Conservation (phyloP, 2,797 vertebrate species). For the Tokudaia tokunoshimensis region DNA sequence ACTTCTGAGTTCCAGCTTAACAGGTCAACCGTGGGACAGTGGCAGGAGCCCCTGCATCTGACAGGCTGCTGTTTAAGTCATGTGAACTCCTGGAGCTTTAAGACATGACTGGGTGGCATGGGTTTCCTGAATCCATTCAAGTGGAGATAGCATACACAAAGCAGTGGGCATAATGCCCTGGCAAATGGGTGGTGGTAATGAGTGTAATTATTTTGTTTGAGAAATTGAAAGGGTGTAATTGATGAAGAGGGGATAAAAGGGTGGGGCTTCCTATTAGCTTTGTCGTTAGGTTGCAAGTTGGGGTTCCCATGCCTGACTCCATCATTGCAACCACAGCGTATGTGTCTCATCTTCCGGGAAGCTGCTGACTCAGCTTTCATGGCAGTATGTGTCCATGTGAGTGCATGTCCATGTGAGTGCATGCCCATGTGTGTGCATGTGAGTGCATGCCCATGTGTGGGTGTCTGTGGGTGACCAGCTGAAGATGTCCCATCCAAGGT, state of each 20-base stretch:
- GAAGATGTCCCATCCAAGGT: neutral
- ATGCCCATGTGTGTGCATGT: too few relatives aligned
- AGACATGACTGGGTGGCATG: neutral
- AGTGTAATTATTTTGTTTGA: neutral
- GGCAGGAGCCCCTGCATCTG: neutral
- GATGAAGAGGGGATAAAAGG: neutral
- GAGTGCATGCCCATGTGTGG: neutral
- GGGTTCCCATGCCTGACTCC: neutral
- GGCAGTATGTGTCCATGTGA: neutral
- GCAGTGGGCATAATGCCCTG: neutral
- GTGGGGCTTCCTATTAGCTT: neutral
- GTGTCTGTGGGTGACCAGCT: neutral
- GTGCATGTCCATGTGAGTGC: too few relatives aligned
- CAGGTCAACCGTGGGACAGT: rapidly evolving
- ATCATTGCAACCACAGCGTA: rapidly evolving
- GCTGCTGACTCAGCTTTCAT: neutral
- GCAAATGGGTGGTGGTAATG: neutral
- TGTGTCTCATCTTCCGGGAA: neutral
- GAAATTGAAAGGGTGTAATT: conserved; percentile 8
- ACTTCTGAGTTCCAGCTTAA: neutral
- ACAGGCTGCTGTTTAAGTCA: neutral
- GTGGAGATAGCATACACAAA: too few relatives aligned
- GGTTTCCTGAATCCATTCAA: neutral
- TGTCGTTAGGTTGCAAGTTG: neutral
- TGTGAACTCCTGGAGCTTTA: neutral